These are phyloP conservation scores for Apamea anceps DNA, from an alignment of 2,888 invertebrate species.

Conservation along the genomic window DNA sequence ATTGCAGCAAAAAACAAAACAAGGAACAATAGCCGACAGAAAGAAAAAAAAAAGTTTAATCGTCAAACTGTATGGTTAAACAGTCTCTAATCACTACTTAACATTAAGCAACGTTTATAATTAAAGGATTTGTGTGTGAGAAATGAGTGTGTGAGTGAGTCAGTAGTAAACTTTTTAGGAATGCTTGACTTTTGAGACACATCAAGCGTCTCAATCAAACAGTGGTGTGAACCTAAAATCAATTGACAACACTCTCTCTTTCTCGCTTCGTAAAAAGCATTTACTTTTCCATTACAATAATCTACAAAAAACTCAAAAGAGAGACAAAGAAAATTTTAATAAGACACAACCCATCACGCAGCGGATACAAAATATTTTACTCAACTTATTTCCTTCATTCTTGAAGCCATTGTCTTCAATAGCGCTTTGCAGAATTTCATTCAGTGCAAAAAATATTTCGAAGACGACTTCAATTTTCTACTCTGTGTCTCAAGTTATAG, in stretches of 20 bases:
- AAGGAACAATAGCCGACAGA: too few relatives aligned
- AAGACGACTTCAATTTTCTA: slow-evolving; percentile 13
- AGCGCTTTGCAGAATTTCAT: slow-evolving; percentile 57
- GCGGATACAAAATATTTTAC: slow-evolving; percentile 58
- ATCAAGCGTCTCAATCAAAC: background rate
- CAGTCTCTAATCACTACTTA: background rate
- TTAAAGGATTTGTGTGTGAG: background rate
- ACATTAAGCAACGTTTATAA: background rate
- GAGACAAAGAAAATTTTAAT: slow-evolving; percentile 59
- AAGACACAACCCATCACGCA: slow-evolving; percentile 46
- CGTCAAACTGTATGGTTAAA: background rate
- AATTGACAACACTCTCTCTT: background rate
- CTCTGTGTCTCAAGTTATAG: background rate
- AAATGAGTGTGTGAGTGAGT: background rate
- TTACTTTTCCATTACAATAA: slow-evolving; percentile 13
- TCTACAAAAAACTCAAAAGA: slow-evolving; percentile 9
- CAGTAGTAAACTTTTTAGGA: background rate
- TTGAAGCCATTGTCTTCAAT: slow-evolving; percentile 60
- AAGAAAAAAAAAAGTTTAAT: too few relatives aligned
- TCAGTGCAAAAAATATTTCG: slow-evolving; percentile 39
- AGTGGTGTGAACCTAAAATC: background rate
- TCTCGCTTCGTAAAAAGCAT: background rate
- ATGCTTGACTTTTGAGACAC: background rate
- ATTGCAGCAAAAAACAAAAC: background rate
- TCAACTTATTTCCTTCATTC: slow-evolving; percentile 59